phyloP scores from a whole-genome alignment of 2,113 vertebrate species.

The Spea bombifrons region DNA sequence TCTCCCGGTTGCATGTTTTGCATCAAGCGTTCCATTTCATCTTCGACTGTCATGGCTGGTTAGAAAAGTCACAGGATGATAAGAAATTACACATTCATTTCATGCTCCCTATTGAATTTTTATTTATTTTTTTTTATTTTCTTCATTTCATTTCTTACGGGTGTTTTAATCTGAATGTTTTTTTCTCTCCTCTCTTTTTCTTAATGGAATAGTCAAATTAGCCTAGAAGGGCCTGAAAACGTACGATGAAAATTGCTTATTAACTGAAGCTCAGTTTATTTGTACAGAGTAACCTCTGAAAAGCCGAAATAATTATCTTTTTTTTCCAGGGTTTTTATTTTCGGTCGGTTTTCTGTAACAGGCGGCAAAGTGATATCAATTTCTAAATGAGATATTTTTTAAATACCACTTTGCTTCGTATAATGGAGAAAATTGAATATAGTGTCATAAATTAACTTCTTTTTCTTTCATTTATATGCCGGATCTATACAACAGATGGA shows the following conservation, averaged over 20 bases:
- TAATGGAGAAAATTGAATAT: too few species aligned
- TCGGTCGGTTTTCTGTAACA: neutral
- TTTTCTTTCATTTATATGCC: too few species aligned
- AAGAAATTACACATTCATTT: slow-evolving; percentile 63
- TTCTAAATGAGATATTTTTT: too few species aligned
- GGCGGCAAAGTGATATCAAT: too few species aligned
- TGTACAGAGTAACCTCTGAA: slow-evolving; percentile 53
- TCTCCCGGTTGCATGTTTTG: slow-evolving; percentile 62
- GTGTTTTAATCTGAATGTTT: slow-evolving; percentile 64
- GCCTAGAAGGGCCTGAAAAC: slow-evolving; percentile 53
- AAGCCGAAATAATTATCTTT: slow-evolving; percentile 51
- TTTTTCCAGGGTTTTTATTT: slow-evolving; percentile 49
- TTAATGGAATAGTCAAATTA: slow-evolving; percentile 64
- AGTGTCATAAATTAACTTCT: too few species aligned
- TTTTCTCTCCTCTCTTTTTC: slow-evolving; percentile 47
- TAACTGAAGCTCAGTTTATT: slow-evolving; percentile 59
- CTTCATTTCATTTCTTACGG: slow-evolving; percentile 56
- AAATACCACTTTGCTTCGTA: too few species aligned
- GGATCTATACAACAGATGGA: too few species aligned
- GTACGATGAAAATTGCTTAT: slow-evolving; percentile 59
- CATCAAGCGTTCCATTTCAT: slow-evolving; percentile 90
- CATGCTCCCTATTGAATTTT: slow-evolving; percentile 45
- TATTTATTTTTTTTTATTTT: neutral
- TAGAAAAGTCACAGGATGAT: slow-evolving; percentile 63
- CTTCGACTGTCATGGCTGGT: slow-evolving; percentile 71